Conservation (phyloP, 2,113 vertebrate species). For the Gila orcuttii region DNA sequence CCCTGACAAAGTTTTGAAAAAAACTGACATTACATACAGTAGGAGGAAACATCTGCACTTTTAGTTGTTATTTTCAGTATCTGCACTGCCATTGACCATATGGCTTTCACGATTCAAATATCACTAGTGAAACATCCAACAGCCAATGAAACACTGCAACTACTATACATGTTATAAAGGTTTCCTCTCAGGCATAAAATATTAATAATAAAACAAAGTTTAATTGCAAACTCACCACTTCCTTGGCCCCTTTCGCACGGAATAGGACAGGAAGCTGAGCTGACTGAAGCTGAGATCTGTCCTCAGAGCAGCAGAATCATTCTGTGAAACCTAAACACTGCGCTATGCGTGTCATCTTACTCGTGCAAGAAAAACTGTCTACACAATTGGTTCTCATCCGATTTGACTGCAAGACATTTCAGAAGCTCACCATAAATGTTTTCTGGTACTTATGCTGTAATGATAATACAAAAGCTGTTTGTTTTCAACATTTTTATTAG, state of each 20-base stretch:
- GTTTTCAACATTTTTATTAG: neutral
- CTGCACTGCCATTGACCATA: neutral
- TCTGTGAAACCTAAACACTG: neutral
- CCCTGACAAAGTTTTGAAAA: neutral
- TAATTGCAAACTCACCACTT: constrained; percentile 25
- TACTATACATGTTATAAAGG: neutral
- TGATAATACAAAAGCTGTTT: neutral
- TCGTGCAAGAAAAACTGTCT: neutral
- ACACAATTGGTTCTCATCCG: no score
- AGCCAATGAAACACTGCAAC: neutral
- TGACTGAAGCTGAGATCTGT: neutral
- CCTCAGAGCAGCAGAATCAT: neutral
- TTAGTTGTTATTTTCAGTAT: neutral
- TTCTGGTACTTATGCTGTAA: neutral
- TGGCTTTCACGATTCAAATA: neutral
- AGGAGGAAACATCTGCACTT: neutral
- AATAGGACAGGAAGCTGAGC: neutral
- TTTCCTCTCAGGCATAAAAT: neutral
- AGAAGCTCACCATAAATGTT: neutral
- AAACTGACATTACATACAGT: neutral
- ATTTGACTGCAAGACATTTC: neutral
- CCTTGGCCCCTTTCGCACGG: neutral
- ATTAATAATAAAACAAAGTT: neutral
- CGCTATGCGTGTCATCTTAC: neutral
- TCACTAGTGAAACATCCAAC: neutral